phyloP scores from a whole-genome alignment of 1,140 invertebrate genomes.

The Brachionus paranguensis region DNA sequence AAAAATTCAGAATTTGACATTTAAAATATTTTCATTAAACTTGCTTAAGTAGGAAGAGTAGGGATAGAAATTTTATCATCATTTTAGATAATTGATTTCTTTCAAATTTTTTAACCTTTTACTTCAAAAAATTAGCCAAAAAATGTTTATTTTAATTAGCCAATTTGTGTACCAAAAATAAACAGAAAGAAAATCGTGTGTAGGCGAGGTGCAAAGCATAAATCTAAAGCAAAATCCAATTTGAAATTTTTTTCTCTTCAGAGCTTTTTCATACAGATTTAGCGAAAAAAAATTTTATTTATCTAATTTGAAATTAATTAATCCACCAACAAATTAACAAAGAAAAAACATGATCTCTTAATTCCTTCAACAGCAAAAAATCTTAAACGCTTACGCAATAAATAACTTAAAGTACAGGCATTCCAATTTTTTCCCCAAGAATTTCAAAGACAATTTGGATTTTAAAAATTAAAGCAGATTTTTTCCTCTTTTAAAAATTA shows the following conservation, averaged over 20 bases:
- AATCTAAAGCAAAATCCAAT: not conserved
- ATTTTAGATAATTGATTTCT: not conserved
- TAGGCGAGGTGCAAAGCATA: not conserved
- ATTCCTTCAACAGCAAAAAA: not conserved
- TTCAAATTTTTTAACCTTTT: not conserved
- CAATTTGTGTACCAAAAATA: not conserved
- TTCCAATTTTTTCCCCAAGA: not conserved
- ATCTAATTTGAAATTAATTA: not conserved
- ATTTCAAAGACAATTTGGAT: not conserved
- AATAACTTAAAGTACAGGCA: not conserved
- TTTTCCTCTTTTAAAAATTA: not conserved
- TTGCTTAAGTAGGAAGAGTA: not conserved
- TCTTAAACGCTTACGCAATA: not conserved
- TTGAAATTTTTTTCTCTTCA: no score
- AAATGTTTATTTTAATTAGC: not conserved
- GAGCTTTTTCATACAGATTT: not conserved
- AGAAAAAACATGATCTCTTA: not conserved
- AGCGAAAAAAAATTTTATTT: not conserved
- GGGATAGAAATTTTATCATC: no score
- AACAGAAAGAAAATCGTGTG: not conserved
- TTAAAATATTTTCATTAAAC: not conserved
- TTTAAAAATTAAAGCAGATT: not conserved
- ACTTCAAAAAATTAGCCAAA: not conserved
- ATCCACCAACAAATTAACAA: not conserved
- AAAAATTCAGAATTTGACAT: not conserved